These are phyloP conservation scores for Emesis furor DNA, from an alignment of 2,888 invertebrate species.

Conservation along the genomic window DNA sequence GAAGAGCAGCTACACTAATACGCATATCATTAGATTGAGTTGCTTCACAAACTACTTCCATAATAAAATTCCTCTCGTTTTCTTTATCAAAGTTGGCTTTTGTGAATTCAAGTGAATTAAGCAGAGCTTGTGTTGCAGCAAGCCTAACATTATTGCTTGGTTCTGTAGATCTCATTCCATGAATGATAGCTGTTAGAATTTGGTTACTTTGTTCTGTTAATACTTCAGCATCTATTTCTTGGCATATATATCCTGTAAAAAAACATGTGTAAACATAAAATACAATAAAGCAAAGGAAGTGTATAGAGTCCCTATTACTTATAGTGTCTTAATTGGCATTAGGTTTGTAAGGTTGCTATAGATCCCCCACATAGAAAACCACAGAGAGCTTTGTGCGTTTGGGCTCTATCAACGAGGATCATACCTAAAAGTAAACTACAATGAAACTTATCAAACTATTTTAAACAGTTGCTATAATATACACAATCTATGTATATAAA, in stretches of 20 bases:
- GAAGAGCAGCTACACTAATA: conserved; percentile 98
- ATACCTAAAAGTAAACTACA: too few relatives aligned
- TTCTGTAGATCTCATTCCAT: conserved; percentile 99
- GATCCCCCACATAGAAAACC: too few relatives aligned
- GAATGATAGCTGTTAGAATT: conserved; percentile 99
- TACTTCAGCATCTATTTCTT: conserved; percentile 99
- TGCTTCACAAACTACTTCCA: conserved; percentile 99
- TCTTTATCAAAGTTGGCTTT: conserved; percentile 99
- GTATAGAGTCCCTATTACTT: neutral
- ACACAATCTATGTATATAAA: too few relatives aligned
- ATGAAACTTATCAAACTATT: too few relatives aligned
- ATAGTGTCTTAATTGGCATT: too few relatives aligned
- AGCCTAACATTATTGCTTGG: conserved; percentile 98
- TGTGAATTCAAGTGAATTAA: conserved; percentile 99
- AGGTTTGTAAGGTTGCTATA: too few relatives aligned
- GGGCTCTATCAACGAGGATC: too few relatives aligned
- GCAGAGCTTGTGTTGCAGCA: conserved; percentile 98
- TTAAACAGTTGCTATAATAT: too few relatives aligned
- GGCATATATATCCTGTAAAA: conserved; percentile 96
- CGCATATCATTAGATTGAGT: conserved; percentile 98
- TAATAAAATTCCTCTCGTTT: conserved; percentile 99
- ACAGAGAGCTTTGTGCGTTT: too few relatives aligned
- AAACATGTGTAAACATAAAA: conserved; percentile 14
- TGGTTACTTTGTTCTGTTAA: conserved; percentile 98
- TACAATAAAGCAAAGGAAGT: neutral